Evolutionary conservation across 2,888 invertebrate species (phyloP), one percentile per base, ranked within the genome.

Genomic region (Drosophila anomalata): DNA sequence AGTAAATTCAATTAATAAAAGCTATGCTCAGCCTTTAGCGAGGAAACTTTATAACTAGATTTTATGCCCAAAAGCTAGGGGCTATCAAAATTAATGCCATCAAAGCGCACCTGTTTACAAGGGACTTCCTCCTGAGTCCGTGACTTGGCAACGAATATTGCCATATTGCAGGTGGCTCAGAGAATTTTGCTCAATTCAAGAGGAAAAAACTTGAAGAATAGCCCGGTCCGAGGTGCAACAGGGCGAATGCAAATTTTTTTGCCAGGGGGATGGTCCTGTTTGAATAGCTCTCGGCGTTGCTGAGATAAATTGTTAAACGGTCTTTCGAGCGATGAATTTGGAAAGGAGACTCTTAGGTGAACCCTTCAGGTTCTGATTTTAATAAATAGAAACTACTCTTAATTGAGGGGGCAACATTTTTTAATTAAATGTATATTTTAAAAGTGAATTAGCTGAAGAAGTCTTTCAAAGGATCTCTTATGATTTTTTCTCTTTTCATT

Each of bases 1-100:
- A 56, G 67, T 20, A 20, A 29, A 54, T 65, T 65, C 46, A 65
- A 65, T 66, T 65, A 54, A 39, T 39, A 12, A 22, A 36, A 29
- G 65, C n/a, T 42, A 9, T 4, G 41, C 67, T 24, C 20, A 17
- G n/a, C 17, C 22, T 31, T 42, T 4, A 20, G 29, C 22, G 14
- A 11, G 14, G 17, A 59, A 33, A 44, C 44, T 65, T 46, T 14
- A 46, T 53, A 65, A 42, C 44, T 65, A 36, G 44, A 44, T 63
- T 44, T 63, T 33, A 14, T 53, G 46, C 36, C 54, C 53, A n/a
- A 54, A 44, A 47, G 54, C 65, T 20, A 8, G 31, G 54, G 22
- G 22, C 46, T 36, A 65, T 65, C 24, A 31, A 39, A 54, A 39
- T 47, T 31, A 65, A 66, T 65, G n/a, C 29, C 65, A 24, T 66